Evolutionary conservation across 2,113 vertebrate genomes (phyloP).

Genomic region (Nannobrachium achirus): DNA sequence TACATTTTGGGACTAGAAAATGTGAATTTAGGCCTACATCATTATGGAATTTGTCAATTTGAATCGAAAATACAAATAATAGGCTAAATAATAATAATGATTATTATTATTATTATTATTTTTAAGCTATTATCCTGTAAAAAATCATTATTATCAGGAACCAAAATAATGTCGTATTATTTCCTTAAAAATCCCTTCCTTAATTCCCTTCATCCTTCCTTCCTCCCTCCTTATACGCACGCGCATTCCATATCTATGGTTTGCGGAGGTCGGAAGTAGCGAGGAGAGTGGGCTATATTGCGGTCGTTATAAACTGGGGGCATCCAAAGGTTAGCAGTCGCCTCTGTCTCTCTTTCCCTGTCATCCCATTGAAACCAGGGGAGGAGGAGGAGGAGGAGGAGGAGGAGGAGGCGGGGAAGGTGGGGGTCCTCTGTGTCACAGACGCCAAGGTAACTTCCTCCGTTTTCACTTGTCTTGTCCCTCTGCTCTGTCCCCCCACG

Average conservation of each 20-base stretch:
- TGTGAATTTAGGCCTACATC: no score
- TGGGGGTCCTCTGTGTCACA: neutral
- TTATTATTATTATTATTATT: no score
- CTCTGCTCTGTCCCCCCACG: neutral
- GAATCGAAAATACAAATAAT: no score
- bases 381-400: neutral
- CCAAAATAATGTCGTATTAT: no score
- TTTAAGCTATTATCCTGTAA: no score
- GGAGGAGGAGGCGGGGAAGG: neutral
- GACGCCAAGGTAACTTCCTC: conserved; percentile 4
- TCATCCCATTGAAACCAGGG: neutral
- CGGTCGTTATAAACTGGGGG: conserved; percentile 7
- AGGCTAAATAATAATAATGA: no score
- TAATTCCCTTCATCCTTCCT: no score
- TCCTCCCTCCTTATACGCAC: neutral
- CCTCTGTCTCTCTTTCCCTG: neutral
- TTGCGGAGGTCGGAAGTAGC: neutral
- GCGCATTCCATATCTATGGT: neutral
- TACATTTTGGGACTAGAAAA: no score
- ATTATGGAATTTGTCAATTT: no score
- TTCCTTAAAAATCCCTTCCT: no score
- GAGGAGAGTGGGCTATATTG: neutral
- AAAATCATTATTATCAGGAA: no score
- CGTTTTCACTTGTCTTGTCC: neutral
- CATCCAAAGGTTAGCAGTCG: neutral